Evolutionary conservation across 2,888 invertebrate genomes (phyloP).

Genomic region (Folsomia candida): DNA sequence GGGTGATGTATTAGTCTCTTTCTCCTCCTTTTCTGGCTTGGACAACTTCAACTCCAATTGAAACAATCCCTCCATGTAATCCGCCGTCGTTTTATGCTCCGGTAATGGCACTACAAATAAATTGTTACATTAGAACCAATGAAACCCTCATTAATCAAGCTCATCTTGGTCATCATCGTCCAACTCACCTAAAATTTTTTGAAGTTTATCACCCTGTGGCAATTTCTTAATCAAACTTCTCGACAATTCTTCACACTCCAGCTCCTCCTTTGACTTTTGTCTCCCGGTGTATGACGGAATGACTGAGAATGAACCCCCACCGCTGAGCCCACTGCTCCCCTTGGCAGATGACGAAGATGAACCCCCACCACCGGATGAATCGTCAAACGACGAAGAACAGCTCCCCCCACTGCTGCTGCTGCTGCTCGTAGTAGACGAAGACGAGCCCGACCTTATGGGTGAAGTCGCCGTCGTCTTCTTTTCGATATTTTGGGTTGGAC

Average conservation of each 20-base stretch:
- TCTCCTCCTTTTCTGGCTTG: slow-evolving; percentile 33
- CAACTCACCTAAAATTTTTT: slow-evolving; percentile 62
- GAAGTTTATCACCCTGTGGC: slow-evolving; percentile 62
- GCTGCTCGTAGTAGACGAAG: background rate
- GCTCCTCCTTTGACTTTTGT: slow-evolving; percentile 69
- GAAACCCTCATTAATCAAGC: background rate
- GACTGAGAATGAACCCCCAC: background rate
- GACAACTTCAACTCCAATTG: slow-evolving; percentile 44
- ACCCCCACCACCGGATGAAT: background rate
- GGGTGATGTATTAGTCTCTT: slow-evolving; percentile 13
- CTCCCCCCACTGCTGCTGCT: background rate
- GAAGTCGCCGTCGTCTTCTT: background rate
- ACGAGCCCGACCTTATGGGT: background rate
- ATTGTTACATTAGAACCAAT: background rate
- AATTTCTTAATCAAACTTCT: slow-evolving; percentile 56
- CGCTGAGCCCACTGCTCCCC: slow-evolving; percentile 13
- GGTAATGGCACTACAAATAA: slow-evolving; percentile 63
- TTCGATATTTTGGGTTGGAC: background rate
- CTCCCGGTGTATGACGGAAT: slow-evolving; percentile 53
- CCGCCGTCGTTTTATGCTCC: slow-evolving; percentile 67
- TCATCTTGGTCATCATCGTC: too few relatives aligned
- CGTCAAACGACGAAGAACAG: slow-evolving; percentile 9
- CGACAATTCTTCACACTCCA: slow-evolving; percentile 71
- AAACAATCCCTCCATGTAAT: slow-evolving; percentile 68
- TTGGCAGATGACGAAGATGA: slow-evolving; percentile 2